phyloP scores from a whole-genome alignment of 30 jellyfish, hydroid and myxozoan species.

The Pseudorhiza aurosa region DNA sequence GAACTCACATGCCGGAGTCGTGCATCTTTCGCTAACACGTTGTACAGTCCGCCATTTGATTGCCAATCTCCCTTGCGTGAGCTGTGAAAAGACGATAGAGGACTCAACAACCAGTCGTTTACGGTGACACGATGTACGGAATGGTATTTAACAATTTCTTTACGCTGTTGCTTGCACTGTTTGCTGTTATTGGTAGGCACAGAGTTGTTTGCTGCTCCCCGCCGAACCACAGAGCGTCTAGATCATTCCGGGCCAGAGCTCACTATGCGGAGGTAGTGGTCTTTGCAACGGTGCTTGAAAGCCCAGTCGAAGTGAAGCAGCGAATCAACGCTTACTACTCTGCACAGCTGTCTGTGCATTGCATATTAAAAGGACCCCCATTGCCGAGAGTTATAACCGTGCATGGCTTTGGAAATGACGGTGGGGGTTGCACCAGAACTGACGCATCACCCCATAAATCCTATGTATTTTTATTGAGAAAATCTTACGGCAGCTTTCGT shows the following conservation, averaged over 20 bases:
- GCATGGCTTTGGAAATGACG: conserved; percentile 74
- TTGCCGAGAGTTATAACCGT: conserved; percentile 45
- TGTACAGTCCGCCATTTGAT: background rate
- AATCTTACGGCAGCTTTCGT: background rate
- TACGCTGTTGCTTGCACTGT: conserved; percentile 20
- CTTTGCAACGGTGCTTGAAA: conserved; percentile 75
- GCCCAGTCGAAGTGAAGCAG: conserved; percentile 29
- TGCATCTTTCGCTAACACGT: background rate
- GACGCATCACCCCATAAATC: conserved; percentile 58
- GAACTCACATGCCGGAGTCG: conserved; percentile 25
- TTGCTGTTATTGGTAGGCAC: conserved; percentile 29
- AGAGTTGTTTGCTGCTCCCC: conserved; percentile 59
- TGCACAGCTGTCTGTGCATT: conserved; percentile 63
- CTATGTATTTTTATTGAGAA: conserved; percentile 44
- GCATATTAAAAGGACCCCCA: conserved; percentile 70
- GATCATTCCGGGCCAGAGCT: conserved; percentile 77
- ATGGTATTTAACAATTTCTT: conserved; percentile 31
- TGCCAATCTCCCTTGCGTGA: background rate
- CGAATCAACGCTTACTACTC: conserved; percentile 27
- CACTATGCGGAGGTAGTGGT: conserved; percentile 70
- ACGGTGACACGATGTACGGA: conserved; percentile 54
- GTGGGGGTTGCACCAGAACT: conserved; percentile 73
- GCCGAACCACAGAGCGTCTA: conserved; percentile 40
- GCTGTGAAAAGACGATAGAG: background rate
- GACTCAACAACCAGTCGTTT: conserved; percentile 2